Evolutionary conservation across 2,888 invertebrate species (phyloP), one percentile per base, ranked within the genome.

Genomic region (Melanophora roralis): DNA sequence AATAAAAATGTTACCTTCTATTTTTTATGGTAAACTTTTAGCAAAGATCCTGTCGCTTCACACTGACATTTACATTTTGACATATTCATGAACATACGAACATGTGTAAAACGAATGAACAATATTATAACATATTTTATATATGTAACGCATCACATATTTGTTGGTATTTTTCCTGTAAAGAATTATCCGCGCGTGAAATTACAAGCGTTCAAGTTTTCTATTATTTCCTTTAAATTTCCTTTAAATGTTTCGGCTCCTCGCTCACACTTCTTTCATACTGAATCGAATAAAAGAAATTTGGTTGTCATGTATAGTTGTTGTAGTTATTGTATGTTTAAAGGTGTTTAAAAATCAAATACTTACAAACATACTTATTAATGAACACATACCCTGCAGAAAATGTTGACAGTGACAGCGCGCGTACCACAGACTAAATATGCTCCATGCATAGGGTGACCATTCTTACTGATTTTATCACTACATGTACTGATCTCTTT

Each of bases 141-240:
- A 68, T 72, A 65, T 67, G 69, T 71, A 84, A 86, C 69, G 34
- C 71, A 87, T 87, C 86, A 57, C 14, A 7, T 38, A 12, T 40
- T n/a, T 23, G 21, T 34, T 11, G 16, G 43, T 62, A n/a, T 19
- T 12, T 9, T 55, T 14, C 32, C 11, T 85, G 86, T 88, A 84
- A 86, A 86, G 88, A 87, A 88, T 88, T 88, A 88, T 87, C 88
- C 88, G 87, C 85, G 88, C 88, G 87, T 88, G 88, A 88, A 88
- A 88, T 88, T 88, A 88, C 88, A 88, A 88, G 88, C 87, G 86
- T 73, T 76, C 68, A 80, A 80, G 57, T 80, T 80, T 64, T 19
- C 75, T 68, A 72, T 76, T 76, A 72, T 80, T 64, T 43, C 14
- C 34, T 43, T 32, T 45, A n/a, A n/a, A n/a, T n/a, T n/a, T n/a